Conservation (phyloP, 1,140 invertebrate species). For the Uloborus diversus region DNA sequence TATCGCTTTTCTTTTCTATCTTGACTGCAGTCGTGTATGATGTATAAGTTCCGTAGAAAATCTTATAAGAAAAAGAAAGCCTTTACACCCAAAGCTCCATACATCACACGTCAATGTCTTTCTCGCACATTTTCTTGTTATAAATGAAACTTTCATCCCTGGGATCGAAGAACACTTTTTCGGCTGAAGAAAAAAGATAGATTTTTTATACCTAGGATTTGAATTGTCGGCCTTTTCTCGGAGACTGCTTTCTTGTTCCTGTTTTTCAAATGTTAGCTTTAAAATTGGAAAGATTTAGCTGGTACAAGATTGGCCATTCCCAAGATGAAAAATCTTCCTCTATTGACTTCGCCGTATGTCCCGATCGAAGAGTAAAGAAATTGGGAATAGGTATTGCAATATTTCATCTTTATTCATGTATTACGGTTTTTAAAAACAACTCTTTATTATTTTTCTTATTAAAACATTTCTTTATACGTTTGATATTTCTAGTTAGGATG, state of each 20-base stretch:
- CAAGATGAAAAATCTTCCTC: constrained; percentile 20
- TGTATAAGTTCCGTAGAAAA: neutral
- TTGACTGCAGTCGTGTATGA: neutral
- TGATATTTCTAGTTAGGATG: too few species aligned
- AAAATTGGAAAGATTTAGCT: constrained; percentile 32
- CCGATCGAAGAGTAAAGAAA: too few species aligned
- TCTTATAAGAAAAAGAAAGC: neutral
- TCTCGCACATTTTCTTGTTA: constrained; percentile 35
- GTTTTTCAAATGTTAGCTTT: neutral
- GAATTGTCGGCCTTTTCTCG: neutral
- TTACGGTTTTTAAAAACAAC: too few species aligned
- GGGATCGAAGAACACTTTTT: constrained; percentile 35
- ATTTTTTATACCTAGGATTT: neutral
- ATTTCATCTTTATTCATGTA: too few species aligned
- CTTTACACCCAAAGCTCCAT: neutral
- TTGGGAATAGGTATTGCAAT: too few species aligned
- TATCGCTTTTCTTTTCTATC: too few species aligned
- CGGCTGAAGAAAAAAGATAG: neutral
- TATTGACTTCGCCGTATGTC: too few species aligned
- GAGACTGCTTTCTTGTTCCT: constrained; percentile 1
- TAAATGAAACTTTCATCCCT: constrained; percentile 47
- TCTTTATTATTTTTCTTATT: too few species aligned
- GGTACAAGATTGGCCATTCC: constrained; percentile 11
- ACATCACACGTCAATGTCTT: constrained; percentile 42
- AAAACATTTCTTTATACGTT: too few species aligned